Evolutionary conservation across 2,888 invertebrate genomes (phyloP).

Genomic region (Phalangium opilio): DNA sequence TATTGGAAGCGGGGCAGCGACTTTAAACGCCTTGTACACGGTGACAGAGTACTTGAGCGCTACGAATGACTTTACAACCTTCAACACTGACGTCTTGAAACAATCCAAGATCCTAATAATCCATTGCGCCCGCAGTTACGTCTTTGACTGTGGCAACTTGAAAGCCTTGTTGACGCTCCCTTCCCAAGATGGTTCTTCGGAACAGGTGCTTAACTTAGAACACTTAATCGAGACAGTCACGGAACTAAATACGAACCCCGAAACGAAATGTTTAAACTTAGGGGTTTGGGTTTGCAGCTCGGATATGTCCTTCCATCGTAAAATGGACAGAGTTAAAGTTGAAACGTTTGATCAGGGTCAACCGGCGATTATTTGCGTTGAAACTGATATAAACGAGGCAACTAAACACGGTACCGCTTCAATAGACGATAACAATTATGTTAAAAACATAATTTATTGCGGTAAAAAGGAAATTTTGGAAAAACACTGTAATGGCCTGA

Average conservation of each 20-base stretch:
- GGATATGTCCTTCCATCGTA: too few relatives aligned
- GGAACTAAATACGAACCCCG: too few relatives aligned
- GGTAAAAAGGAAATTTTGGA: neutral
- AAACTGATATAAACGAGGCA: conserved; percentile 27
- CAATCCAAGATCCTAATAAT: too few relatives aligned
- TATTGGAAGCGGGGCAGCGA: conserved; percentile 38
- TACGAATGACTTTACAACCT: conserved; percentile 28
- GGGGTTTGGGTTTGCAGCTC: too few relatives aligned
- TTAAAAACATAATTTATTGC: conserved; percentile 9
- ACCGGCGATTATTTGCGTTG: conserved; percentile 25
- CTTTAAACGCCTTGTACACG: conserved; percentile 37
- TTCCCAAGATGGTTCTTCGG: too few relatives aligned
- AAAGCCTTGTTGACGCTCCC: neutral
- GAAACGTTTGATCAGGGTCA: too few relatives aligned
- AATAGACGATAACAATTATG: conserved; percentile 19
- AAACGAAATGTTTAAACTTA: too few relatives aligned
- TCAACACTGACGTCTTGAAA: too few relatives aligned
- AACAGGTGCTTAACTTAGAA: too few relatives aligned
- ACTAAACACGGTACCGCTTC: conserved; percentile 33
- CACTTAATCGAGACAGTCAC: too few relatives aligned
- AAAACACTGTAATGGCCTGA: neutral
- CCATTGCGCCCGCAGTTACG: too few relatives aligned
- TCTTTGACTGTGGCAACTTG: neutral
- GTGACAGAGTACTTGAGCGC: conserved; percentile 36
- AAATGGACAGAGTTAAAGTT: too few relatives aligned